Evolutionary conservation across 2,797 vertebrate species (phyloP).

Genomic region (Pteropus rufus): DNA sequence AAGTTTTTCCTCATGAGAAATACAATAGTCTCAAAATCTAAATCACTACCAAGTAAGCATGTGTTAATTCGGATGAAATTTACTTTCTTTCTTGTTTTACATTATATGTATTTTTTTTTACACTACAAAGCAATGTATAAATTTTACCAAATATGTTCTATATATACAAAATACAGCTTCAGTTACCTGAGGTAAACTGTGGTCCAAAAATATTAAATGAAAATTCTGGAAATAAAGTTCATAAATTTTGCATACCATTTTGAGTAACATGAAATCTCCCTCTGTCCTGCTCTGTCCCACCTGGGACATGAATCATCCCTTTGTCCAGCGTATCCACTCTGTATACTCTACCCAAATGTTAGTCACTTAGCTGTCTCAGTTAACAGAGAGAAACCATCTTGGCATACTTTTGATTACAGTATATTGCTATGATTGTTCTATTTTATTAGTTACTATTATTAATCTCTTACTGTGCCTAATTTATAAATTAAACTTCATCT

Average conservation of each 20-base stretch:
- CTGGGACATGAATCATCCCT: neutral
- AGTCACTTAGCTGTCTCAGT: neutral
- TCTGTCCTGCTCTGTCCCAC: neutral
- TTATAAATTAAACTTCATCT: neutral
- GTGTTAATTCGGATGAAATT: neutral
- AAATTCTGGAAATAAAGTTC: neutral
- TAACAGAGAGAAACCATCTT: neutral
- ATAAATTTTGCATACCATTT: neutral
- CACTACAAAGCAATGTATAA: neutral
- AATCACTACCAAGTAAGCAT: conserved; percentile 1
- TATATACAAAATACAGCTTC: neutral
- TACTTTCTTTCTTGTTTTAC: conserved; percentile 3
- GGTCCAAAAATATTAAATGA: neutral
- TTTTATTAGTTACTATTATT: neutral
- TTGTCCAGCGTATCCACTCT: neutral
- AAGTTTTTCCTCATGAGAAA: neutral
- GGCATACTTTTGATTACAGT: neutral
- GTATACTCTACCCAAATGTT: neutral
- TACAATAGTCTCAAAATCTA: conserved; percentile 20
- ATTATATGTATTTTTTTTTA: neutral
- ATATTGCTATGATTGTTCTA: neutral
- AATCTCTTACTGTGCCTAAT: neutral
- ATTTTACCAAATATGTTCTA: conserved; percentile 1
- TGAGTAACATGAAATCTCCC: neutral
- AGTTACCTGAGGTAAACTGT: neutral